A percentile compares a stretch with the other conserved stretches of the same genome.
Conservation (phyloP, 2,113 vertebrate species). For the Bubo scandiacus region DNA sequence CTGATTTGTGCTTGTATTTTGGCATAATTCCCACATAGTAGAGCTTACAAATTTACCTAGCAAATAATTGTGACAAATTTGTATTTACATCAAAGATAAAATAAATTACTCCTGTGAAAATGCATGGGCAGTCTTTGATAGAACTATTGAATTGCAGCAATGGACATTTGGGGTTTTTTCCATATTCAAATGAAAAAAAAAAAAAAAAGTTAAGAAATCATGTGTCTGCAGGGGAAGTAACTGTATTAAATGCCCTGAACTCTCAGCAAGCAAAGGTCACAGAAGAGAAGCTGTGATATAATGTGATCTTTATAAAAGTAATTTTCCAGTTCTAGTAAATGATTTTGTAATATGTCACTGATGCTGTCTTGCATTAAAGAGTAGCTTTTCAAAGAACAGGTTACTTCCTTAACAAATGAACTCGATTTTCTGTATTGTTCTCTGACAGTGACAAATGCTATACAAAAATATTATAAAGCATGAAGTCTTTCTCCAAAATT, state of each 20-base stretch:
- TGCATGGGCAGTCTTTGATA: neutral
- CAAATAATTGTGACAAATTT: neutral
- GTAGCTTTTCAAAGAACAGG: neutral
- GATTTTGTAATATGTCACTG: neutral
- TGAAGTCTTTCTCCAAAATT: neutral
- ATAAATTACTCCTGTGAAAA: neutral
- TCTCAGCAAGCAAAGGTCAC: neutral
- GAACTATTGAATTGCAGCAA: neutral
- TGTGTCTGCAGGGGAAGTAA: neutral
- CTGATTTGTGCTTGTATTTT: neutral
- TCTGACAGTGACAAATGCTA: slow-evolving; percentile 31
- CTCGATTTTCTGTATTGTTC: slow-evolving; percentile 11
- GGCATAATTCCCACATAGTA: neutral
- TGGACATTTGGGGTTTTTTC: neutral
- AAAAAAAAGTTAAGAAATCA: neutral
- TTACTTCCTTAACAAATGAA: slow-evolving; percentile 27
- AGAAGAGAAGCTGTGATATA: neutral
- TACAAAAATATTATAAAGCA: neutral
- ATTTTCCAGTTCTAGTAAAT: slow-evolving; percentile 10
- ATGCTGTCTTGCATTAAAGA: neutral
- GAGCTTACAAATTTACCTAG: neutral
- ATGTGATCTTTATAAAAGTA: neutral
- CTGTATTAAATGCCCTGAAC: neutral
- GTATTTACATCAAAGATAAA: neutral
- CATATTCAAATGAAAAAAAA: neutral